Base-by-base conservation (phyloP, 2,888 invertebrate species). In the Drosophila neonasuta region DNA sequence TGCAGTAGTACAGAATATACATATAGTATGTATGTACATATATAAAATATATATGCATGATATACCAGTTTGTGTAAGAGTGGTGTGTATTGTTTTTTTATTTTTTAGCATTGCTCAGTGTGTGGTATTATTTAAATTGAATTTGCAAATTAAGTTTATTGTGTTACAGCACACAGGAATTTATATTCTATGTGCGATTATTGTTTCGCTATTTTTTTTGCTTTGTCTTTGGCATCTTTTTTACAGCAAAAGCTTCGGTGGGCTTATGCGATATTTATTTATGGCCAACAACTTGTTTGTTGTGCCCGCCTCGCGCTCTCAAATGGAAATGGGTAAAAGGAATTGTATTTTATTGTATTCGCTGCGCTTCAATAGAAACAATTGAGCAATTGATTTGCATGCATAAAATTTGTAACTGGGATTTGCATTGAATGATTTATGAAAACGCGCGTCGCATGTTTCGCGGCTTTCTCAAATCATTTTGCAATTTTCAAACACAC, bases 141-240 rank as follows among this genome's bases (percentile, higher is more conserved):
- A 86, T 83, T 83, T 81, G 69, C 70, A 80, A 83, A 83, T 83
- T 80, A 80, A 86, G 71, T 83, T 84, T 81, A 86, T 84, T 83
- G 84, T 84, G 64, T 67, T 64, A 72, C 70, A 52, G 70, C 66
- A 48, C 55, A 71, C 49, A 52, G 63, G 61, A 63, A 58, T 70
- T 84, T 80, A 83, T 80, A 82, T 86, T 83, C 86, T 79, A 83
- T 83, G 72, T 57, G 68, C 68, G 77, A 80, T 67, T 79, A 70
- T 77, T 80, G 71, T 74, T 68, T 58, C 58, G 52, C 39, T 24
- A 36, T 29, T 13, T 24, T 24, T 1, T 24, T 36, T 39, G 39
- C 13, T 41, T 39, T 41, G 49, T 52, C 30, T 61, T 44, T 13
- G 39, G 7, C 11, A 44, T 46, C n/a, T 64, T 55, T 61, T 71